A percentile compares a stretch with the other conserved stretches of the same genome.
These are phyloP conservation scores for Paradoxurus hermaphroditus DNA, from an alignment of 2,113 vertebrate genomes.

Conservation along the genomic window DNA sequence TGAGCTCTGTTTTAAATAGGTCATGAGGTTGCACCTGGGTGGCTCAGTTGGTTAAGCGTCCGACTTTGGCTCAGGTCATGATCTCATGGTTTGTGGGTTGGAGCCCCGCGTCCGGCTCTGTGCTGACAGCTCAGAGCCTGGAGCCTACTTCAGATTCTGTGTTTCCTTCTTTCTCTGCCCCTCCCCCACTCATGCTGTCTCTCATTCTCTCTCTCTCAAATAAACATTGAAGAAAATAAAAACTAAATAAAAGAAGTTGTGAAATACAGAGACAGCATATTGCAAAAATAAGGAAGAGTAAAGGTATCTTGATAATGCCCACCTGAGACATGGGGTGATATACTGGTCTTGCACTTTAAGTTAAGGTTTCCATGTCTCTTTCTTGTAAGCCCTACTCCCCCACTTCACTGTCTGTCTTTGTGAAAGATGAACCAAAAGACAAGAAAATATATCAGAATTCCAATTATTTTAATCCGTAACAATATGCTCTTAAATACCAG, in stretches of 20 bases:
- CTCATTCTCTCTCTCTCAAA: too few relatives aligned
- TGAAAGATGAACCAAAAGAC: background rate
- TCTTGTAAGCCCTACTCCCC: background rate
- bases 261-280: background rate
- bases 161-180: too few relatives aligned
- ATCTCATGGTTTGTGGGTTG: too few relatives aligned
- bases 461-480: background rate
- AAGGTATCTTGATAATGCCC: background rate
- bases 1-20: background rate
- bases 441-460: background rate
- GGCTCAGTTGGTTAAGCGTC: too few relatives aligned
- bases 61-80: too few relatives aligned
- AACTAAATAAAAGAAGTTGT: background rate
- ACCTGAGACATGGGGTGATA: background rate
- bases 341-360: background rate
- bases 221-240: too few relatives aligned
- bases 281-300: background rate
- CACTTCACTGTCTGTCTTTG: background rate
- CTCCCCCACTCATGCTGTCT: too few relatives aligned
- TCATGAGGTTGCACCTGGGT: background rate
- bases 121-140: too few relatives aligned
- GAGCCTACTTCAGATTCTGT: too few relatives aligned
- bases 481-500: background rate
- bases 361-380: background rate
- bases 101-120: too few relatives aligned